Evolutionary conservation across 2,797 vertebrate genomes (phyloP), one percentile per base, ranked within the genome.

Genomic region (Poeciliopsis presidionis): DNA sequence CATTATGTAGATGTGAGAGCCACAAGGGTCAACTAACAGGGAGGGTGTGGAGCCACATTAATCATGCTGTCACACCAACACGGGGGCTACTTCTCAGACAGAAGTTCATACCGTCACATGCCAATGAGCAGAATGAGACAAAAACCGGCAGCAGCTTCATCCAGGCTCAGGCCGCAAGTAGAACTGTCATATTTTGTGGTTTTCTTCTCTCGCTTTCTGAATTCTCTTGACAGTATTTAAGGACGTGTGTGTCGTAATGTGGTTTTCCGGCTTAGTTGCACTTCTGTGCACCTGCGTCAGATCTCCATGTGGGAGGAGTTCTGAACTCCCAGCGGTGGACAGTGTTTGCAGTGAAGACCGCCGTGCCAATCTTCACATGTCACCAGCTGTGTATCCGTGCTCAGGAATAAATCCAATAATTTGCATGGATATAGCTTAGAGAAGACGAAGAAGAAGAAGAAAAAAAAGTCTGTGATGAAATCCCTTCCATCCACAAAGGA

Each of bases 351-450:
- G 86, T 69, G 82, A 84, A 81, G 77, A 79, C 77, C 41, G 75
- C 83, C 67, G 45, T 53, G 80, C 78, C 82, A 75, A 49, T 81
- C 80, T 87, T 88, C 84, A 76, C 86, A 81, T 72, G 84, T 90
- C 78, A 80, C 81, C 49, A 81, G 39, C 77, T 82, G 84, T 81
- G 86, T 81, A 55, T 89, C 90, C 73, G 76, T n/a, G 84, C 80
- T 75, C 79, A 75, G 73, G 90, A 90, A 89, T 89, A 81, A 90
- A 89, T 49, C 82, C 86, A 86, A 87, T 90, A 75, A 93, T 95
- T 93, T 94, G 87, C 91, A 92, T 93, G 87, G 86, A 89, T 92
- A 92, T 93, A 85, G 88, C 87, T 91, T 77, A 87, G 84, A 33
- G 33, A 33, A 33, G 30, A 33, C 82, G 43, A 53, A 47, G 28